phyloP scores from a whole-genome alignment of 2,113 vertebrate species.

The Ifrita kowaldi region DNA sequence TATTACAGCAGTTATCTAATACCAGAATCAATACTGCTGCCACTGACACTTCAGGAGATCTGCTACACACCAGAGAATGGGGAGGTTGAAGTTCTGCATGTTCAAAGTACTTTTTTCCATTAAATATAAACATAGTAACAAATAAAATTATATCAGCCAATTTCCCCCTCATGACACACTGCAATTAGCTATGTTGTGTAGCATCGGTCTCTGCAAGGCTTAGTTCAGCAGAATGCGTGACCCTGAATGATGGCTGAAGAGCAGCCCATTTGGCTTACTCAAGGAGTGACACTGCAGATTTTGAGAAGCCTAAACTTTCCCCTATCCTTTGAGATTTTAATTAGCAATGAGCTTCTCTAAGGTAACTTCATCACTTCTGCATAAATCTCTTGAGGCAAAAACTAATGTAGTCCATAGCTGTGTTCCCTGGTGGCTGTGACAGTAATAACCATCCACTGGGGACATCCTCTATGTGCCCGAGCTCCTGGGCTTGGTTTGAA shows the following conservation, averaged over 20 bases:
- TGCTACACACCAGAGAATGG: not conserved
- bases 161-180: not conserved
- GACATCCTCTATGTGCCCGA: fast-evolving
- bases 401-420: not conserved
- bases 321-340: not conserved
- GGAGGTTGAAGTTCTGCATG: not conserved
- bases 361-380: not conserved
- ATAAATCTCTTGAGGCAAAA: not conserved
- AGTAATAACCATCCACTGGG: not conserved
- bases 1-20: not conserved
- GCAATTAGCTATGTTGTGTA: not conserved
- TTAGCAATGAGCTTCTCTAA: not conserved
- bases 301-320: not conserved
- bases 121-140: not conserved
- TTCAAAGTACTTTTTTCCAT: not conserved
- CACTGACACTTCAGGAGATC: not conserved
- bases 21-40: not conserved
- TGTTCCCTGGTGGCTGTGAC: not conserved
- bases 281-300: not conserved
- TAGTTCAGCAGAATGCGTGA: not conserved
- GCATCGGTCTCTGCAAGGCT: not conserved
- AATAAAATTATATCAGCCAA: not conserved
- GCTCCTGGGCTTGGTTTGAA: not conserved
- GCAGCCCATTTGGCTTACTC: not conserved
- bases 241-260: not conserved